A percentile compares a stretch with the other conserved stretches of the same genome.
Conservation (phyloP, 2,888 invertebrate genomes). For the Thalpophila matura region DNA sequence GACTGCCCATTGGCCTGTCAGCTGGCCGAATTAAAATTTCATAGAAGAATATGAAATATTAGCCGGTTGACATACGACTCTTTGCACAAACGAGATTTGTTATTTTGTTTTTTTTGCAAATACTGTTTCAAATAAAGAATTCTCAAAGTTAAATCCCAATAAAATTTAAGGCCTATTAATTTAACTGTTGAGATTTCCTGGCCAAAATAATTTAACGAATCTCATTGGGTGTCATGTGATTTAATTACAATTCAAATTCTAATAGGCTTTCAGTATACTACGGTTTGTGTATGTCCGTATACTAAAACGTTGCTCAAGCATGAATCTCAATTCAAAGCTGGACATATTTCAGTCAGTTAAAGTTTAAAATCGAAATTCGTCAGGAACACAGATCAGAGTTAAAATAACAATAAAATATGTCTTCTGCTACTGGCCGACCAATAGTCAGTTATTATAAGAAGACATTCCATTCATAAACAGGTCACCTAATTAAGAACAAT, state of each 20-base stretch:
- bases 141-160: too few relatives aligned
- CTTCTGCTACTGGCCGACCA: conserved; percentile 1
- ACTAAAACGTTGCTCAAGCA: neutral
- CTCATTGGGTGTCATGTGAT: too few relatives aligned
- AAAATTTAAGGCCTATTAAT: too few relatives aligned
- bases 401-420: neutral
- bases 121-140: neutral
- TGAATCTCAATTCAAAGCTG: neutral
- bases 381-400: too few relatives aligned
- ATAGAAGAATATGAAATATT: neutral
- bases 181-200: too few relatives aligned
- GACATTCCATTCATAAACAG: conserved; percentile 44
- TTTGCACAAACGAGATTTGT: neutral
- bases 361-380: too few relatives aligned
- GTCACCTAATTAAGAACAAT: conserved; percentile 62
- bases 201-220: too few relatives aligned
- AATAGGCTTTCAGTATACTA: too few relatives aligned
- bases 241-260: too few relatives aligned
- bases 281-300: too few relatives aligned
- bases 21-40: conserved; percentile 27
- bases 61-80: neutral
- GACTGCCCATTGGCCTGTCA: conserved; percentile 29
- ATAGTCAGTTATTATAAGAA: neutral
- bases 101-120: too few relatives aligned
- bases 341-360: too few relatives aligned